Conservation (phyloP, 2,113 vertebrate genomes). For the Syrrhaptes paradoxus region DNA sequence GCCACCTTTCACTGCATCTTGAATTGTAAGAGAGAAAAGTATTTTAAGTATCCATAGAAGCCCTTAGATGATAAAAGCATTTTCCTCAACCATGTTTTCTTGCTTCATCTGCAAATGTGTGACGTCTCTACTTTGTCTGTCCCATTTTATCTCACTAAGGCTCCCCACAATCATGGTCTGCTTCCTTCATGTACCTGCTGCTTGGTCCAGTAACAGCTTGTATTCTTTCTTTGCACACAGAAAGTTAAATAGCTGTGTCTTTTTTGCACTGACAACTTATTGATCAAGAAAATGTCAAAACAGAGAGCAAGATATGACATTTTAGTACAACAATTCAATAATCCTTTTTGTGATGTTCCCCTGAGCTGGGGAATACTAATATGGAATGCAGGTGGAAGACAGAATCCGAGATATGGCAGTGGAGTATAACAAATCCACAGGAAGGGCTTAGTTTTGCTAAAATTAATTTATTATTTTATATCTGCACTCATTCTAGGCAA, state of each 20-base stretch:
- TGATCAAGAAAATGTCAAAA: slow-evolving; percentile 10
- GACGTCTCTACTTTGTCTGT: background rate
- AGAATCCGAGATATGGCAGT: background rate
- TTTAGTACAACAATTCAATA: background rate
- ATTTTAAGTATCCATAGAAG: background rate
- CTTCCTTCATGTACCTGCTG: background rate
- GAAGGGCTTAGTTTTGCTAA: background rate
- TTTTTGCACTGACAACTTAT: background rate
- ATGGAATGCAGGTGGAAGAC: background rate
- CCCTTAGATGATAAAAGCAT: background rate
- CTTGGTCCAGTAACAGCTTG: background rate
- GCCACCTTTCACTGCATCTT: background rate
- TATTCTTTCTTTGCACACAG: background rate
- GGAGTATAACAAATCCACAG: background rate
- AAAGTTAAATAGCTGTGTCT: background rate
- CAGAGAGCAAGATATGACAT: background rate
- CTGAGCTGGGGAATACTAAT: background rate
- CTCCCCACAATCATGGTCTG: background rate
- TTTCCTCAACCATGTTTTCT: background rate
- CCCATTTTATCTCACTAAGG: background rate
- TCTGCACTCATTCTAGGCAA: background rate
- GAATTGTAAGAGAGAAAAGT: background rate
- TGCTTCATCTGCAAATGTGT: background rate
- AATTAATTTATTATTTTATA: background rate
- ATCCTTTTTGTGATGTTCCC: background rate